These are phyloP conservation scores for Amblyornis subalaris DNA, from an alignment of 2,113 vertebrate genomes.

Conservation along the genomic window DNA sequence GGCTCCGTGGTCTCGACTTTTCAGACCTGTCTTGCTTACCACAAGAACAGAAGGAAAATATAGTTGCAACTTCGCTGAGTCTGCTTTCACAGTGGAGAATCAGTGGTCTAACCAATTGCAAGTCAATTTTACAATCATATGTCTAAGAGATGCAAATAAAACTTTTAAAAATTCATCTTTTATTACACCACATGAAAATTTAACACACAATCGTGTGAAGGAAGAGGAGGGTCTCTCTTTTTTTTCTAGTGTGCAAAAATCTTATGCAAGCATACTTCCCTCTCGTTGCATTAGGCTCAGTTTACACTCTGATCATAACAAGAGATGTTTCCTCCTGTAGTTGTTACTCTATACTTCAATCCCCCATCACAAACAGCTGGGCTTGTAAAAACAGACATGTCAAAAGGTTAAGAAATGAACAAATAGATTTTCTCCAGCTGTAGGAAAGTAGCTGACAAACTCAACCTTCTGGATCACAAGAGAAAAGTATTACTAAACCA, in stretches of 20 bases:
- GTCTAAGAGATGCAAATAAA: not conserved
- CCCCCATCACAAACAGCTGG: not conserved
- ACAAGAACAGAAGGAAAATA: not conserved
- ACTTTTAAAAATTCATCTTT: not conserved
- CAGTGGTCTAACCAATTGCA: not conserved
- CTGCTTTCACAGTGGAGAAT: not conserved
- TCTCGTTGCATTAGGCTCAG: not conserved
- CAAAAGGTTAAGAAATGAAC: constrained; percentile 55
- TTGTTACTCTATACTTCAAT: constrained; percentile 25
- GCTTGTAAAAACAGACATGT: constrained; percentile 61
- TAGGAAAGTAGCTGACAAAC: constrained; percentile 3
- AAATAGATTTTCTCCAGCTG: constrained; percentile 27
- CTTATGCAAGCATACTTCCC: not conserved
- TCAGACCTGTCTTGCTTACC: not conserved
- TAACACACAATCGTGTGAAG: not conserved
- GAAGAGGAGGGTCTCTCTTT: not conserved
- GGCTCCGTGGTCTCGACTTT: not conserved
- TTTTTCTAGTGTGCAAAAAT: not conserved
- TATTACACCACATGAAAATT: not conserved
- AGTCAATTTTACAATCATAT: not conserved
- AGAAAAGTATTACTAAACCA: not conserved
- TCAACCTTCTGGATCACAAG: not conserved
- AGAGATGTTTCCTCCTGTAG: constrained; percentile 29
- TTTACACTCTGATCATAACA: constrained; percentile 32
- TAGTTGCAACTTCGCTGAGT: not conserved